Base-by-base conservation (phyloP, 2,113 vertebrate species). In the Bothrops jararaca region DNA sequence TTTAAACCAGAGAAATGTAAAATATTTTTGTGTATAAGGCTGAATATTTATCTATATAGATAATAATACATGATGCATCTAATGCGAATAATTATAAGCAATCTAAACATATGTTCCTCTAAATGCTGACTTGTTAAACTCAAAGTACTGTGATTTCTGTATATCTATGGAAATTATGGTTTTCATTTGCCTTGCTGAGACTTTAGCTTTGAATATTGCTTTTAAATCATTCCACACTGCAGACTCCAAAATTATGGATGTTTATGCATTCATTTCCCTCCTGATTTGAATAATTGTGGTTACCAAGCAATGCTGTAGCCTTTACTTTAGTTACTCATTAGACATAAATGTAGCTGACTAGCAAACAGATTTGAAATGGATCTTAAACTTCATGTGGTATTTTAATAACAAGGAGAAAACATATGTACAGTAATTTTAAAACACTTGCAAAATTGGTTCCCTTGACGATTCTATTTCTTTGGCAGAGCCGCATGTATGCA, bases 191-290 rank as follows among this genome's bases (percentile, higher is more conserved):
- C 18, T 60, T 20, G 69, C 88, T 34, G 45, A 56, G 45, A 39
- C 52, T 91, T 69, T 80, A 39, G 10, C 39, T 91, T 85, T 89
- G 23, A 89, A 89, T 13, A 26, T 13, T 89, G 53, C 53, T 9
- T 85, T 89, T 56, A 89, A 85, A 93, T 53, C 53, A 50, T 88
- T 85, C 20, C 86, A 58, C 24, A 6, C 34, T 58, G 58, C n/a
- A 60, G 48, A 91, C 64, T 85, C 90, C 86, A 85, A 52, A 29
- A 60, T 93, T 85, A 91, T 85, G 86, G 52, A 60, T 89, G 57
- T 87, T 64, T 54, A 74, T 86, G 45, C 26, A 86, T 48, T 85
- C 13, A 52, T 93, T 91, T 58, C 45, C 39, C 48, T 24, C 86
- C 18, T 60, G 34, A 18, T 89, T 80, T 64, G 45, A 89, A 89